Percentiles rank a stretch among this genome's conserved stretches.
Evolutionary conservation across 2,797 vertebrate genomes (phyloP).

Genomic region (Melanitta fusca): DNA sequence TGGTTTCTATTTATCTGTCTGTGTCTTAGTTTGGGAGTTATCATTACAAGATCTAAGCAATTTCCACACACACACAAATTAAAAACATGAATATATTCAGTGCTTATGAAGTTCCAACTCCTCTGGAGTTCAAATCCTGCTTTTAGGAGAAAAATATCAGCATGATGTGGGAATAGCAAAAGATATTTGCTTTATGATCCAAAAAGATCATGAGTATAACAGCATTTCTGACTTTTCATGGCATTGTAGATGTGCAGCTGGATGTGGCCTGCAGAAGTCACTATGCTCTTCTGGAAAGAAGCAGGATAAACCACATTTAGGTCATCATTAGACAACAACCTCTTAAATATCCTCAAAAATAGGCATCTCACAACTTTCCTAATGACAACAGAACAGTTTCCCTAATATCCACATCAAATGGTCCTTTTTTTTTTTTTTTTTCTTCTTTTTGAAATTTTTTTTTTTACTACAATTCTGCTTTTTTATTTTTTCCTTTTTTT

Average conservation of each 20-base stretch:
- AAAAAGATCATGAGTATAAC: not conserved
- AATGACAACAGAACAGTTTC: not conserved
- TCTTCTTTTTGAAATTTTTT: not conserved
- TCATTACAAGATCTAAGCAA: not conserved
- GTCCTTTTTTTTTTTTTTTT: not conserved
- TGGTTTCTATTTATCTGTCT: constrained; percentile 21
- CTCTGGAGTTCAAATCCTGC: not conserved
- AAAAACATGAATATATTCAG: not conserved
- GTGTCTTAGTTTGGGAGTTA: not conserved
- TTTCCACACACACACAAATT: not conserved
- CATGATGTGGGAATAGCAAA: not conserved
- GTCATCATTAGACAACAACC: not conserved
- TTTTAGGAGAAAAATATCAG: not conserved
- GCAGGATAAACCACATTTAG: not conserved
- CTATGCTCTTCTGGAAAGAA: not conserved
- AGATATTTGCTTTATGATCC: not conserved
- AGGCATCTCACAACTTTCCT: not conserved
- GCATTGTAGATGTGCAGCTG: not conserved
- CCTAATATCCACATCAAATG: not conserved
- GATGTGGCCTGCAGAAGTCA: not conserved
- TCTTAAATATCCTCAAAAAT: not conserved
- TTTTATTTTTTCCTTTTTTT: not conserved
- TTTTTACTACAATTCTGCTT: not conserved
- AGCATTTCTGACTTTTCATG: not conserved
- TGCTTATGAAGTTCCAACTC: not conserved